Conservation (phyloP, 2,888 invertebrate genomes). For the Zaprionus lineosus region DNA sequence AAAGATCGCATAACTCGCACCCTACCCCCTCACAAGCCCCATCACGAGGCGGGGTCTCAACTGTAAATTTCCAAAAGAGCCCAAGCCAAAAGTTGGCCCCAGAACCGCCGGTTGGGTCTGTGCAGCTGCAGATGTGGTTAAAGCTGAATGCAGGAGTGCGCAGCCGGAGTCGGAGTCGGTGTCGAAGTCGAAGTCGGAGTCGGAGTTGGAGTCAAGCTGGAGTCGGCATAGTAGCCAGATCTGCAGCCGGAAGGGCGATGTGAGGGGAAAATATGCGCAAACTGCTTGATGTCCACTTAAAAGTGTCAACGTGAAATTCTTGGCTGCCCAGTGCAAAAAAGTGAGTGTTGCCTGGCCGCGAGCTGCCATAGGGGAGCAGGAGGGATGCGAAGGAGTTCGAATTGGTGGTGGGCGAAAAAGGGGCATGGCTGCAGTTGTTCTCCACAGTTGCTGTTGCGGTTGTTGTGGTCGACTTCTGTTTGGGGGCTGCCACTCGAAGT, state of each 20-base stretch:
- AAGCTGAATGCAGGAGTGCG: too few relatives aligned
- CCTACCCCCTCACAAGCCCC: constrained; percentile 19
- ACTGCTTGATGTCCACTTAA: constrained; percentile 80
- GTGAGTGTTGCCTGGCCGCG: constrained; percentile 65
- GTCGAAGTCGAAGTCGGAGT: too few relatives aligned
- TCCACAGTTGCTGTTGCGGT: constrained; percentile 7
- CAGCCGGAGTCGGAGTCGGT: constrained; percentile 3
- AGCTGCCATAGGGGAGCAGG: constrained; percentile 30
- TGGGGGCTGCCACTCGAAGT: constrained; percentile 8
- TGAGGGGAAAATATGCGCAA: constrained; percentile 65
- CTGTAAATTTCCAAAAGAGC: constrained; percentile 69
- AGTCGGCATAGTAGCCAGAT: too few relatives aligned
- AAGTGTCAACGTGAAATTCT: constrained; percentile 81
- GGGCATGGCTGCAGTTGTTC: constrained; percentile 7
- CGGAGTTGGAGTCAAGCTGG: background rate
- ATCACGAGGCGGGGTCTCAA: too few relatives aligned
- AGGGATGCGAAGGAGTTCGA: constrained; percentile 1
- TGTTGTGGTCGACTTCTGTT: constrained; percentile 58
- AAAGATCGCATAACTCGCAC: constrained; percentile 76
- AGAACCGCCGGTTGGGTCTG: constrained; percentile 4
- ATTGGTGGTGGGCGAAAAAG: background rate
- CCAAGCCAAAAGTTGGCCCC: constrained; percentile 46
- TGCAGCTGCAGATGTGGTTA: constrained; percentile 48
- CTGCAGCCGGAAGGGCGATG: too few relatives aligned
- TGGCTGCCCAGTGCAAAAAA: constrained; percentile 59